Evolutionary conservation across 2,113 vertebrate genomes (phyloP), one percentile per base, ranked within the genome.

Genomic region (Thryonomys swinderianus): DNA sequence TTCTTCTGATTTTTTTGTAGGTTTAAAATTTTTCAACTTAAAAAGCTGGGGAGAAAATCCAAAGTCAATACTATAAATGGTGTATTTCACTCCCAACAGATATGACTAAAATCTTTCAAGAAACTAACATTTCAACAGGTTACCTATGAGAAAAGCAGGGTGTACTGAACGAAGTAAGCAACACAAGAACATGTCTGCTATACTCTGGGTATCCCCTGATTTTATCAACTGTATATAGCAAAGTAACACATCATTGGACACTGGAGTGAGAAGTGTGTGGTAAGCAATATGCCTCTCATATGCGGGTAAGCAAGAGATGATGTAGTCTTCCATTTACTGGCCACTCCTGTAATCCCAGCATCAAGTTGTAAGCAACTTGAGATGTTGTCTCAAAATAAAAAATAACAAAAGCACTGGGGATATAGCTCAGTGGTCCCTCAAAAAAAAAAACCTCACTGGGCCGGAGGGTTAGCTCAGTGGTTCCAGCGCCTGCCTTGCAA

Each of bases 61-160:
- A 86, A 94, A 92, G 37, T 23, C 51, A 80, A 9, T 84, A 69
- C 16, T 76, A 66, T 71, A 89, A 74, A 89, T 91, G 34, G 27
- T 21, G 27, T n/a, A 81, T 93, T 96, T 88, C 32, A 27, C 37
- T 84, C 37, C 62, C 57, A 91, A 79, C 5, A 90, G 45, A 71
- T 64, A 82, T 45, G 3, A 80, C 8, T 42, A 73, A 89, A 88
- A 93, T 82, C 8, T 59, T 69, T 5, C 18, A 42, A 93, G 18
- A 92, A 59, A 57, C 14, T 67, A 76, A 71, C 21, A 18, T 78
- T 88, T 53, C 34, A 71, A 45, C 2, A 53, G 62, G 40, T 64
- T 88, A 67, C 51, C 12, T 64, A 13, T 59, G 4, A 32, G 7
- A 27, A 18, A 51, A 12, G 66, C 55, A 51, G 93, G 7, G 17